A percentile compares a stretch with the other conserved stretches of the same genome.
Conservation (phyloP, 2,113 vertebrate genomes). For the Leucoraja erinaceus region DNA sequence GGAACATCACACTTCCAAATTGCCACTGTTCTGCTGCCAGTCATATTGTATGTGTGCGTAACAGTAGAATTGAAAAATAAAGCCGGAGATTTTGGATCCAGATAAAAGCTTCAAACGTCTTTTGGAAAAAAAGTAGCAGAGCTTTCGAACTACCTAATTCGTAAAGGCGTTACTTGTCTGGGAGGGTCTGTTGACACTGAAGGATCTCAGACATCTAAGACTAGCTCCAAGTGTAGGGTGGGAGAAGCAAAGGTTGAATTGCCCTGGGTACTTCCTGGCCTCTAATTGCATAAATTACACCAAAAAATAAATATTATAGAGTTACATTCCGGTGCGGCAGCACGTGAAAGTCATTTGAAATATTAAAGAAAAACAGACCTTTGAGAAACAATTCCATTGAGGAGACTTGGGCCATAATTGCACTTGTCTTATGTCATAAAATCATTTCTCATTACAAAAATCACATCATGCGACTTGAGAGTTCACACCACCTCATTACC, state of each 20-base stretch:
- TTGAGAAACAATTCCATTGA: background rate
- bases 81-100: background rate
- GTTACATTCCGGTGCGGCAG: background rate
- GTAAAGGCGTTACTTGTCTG: background rate
- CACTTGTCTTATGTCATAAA: background rate
- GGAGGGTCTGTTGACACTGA: background rate
- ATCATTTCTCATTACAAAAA: background rate
- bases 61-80: background rate
- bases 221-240: background rate
- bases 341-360: background rate
- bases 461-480: background rate
- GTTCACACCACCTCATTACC: background rate
- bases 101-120: background rate
- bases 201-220: background rate
- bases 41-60: background rate
- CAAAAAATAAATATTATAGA: background rate
- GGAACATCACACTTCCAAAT: background rate
- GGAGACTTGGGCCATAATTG: background rate
- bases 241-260: background rate
- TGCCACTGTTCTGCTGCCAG: background rate
- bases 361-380: background rate
- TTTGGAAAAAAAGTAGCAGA: background rate
- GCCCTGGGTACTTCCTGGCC: background rate
- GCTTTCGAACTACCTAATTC: background rate
- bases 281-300: background rate